Conservation (phyloP, 2,797 vertebrate species). For the Leptodactylus fallax region DNA sequence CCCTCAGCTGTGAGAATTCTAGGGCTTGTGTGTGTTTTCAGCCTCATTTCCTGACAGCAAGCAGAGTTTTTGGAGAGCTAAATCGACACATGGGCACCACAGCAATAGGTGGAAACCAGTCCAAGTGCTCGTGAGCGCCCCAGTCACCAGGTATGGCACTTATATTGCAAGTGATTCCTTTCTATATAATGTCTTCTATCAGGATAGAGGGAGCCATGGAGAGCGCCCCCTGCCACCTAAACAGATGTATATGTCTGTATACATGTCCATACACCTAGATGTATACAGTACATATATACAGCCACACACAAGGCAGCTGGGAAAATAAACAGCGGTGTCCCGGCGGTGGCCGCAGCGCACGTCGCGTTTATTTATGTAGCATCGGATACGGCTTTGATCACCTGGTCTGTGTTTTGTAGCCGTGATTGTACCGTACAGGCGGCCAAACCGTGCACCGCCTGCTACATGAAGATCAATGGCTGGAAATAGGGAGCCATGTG, state of each 20-base stretch:
- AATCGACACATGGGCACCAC: too few relatives aligned
- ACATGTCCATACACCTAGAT: conserved; percentile 21
- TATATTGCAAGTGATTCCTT: neutral
- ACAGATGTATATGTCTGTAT: conserved; percentile 1
- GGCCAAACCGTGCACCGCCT: neutral
- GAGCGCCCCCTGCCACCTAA: neutral
- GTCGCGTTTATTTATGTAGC: conserved; percentile 19
- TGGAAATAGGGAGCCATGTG: neutral
- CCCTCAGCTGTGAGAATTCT: too few relatives aligned
- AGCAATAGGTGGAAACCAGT: too few relatives aligned
- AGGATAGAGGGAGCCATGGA: neutral
- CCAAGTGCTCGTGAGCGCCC: conserved; percentile 7
- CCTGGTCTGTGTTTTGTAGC: neutral
- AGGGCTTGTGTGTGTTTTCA: too few relatives aligned
- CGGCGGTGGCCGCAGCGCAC: neutral
- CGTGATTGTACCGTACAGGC: neutral
- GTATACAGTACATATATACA: conserved; percentile 14
- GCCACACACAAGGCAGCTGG: neutral
- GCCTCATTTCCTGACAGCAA: too few relatives aligned
- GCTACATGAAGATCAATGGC: neutral
- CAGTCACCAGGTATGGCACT: neutral
- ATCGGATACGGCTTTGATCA: conserved; percentile 13
- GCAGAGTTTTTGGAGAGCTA: too few relatives aligned
- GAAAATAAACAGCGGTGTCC: neutral
- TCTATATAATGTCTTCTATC: neutral